phyloP scores from a whole-genome alignment of 2,113 vertebrate genomes.

The Embiotoca jacksoni region DNA sequence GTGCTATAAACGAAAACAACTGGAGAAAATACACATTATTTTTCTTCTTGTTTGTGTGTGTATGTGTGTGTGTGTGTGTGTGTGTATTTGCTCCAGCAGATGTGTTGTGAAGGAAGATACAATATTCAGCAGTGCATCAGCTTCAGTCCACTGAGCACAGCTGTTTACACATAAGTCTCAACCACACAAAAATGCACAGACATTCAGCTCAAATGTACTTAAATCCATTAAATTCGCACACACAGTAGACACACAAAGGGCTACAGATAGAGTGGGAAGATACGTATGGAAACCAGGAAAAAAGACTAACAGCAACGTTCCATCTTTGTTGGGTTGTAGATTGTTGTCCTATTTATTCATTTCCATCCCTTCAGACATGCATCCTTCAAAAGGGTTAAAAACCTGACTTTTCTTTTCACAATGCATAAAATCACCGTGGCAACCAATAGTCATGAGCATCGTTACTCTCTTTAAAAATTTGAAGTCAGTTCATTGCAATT shows the following conservation, averaged over 20 bases:
- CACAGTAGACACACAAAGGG: conserved; percentile 19
- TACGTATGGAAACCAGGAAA: not conserved
- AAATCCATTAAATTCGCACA: conserved; percentile 7
- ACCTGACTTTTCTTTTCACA: not conserved
- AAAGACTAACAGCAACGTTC: conserved; percentile 3
- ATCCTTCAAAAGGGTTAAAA: not conserved
- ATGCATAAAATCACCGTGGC: not conserved
- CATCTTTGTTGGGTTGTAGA: not conserved
- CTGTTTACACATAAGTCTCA: conserved; percentile 68
- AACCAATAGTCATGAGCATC: not conserved
- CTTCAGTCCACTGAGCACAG: conserved; percentile 72
- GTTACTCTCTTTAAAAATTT: not conserved
- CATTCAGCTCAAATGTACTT: conserved; percentile 19
- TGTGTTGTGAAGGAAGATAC: conserved; percentile 62
- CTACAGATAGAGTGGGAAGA: conserved; percentile 1
- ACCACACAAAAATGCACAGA: conserved; percentile 22
- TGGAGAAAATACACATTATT: not conserved
- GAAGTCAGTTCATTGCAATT: not conserved
- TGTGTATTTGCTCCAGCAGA: conserved; percentile 12
- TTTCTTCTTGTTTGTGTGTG: not conserved
- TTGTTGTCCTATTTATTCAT: too few species aligned
- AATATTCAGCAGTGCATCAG: conserved; percentile 80
- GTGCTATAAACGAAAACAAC: conserved; percentile 21
- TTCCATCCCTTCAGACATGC: not conserved
- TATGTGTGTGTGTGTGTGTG: not conserved